Evolutionary conservation across 2,113 vertebrate species (phyloP).

Genomic region (Cryptomyrus ogoouensis): DNA sequence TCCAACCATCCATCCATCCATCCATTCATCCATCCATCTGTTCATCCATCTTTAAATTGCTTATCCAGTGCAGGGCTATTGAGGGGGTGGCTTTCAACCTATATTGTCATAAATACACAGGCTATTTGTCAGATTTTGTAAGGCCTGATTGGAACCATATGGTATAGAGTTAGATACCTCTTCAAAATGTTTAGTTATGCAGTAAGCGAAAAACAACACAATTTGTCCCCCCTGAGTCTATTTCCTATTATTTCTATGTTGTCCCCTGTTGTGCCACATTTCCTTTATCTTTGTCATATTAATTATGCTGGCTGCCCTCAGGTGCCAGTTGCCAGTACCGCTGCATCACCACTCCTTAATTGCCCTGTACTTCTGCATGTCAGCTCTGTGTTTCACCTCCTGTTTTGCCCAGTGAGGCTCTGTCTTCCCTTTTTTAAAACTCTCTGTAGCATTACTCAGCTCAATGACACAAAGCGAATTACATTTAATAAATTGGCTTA

Average conservation of each 20-base stretch:
- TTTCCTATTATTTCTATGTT: neutral
- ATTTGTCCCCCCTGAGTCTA: neutral
- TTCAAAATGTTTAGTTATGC: neutral
- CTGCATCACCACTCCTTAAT: slow-evolving; percentile 52
- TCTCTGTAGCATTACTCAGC: slow-evolving; percentile 72
- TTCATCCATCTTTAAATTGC: neutral
- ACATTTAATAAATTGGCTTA: slow-evolving; percentile 77
- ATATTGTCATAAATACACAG: neutral
- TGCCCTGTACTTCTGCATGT: slow-evolving; percentile 57
- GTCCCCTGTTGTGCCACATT: neutral
- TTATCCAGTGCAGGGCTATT: neutral
- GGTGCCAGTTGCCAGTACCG: slow-evolving; percentile 44
- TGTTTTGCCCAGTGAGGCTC: slow-evolving; percentile 51
- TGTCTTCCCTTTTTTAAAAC: slow-evolving; percentile 59
- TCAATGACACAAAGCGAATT: slow-evolving; percentile 70
- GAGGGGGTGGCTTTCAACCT: neutral
- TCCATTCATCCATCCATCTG: neutral
- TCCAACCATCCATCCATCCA: neutral
- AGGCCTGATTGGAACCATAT: neutral
- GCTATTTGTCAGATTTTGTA: neutral
- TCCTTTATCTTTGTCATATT: neutral
- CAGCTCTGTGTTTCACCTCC: slow-evolving; percentile 48
- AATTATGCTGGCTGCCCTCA: neutral
- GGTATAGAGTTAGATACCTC: neutral
- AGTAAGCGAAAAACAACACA: neutral